Evolutionary conservation across 2,113 vertebrate genomes (phyloP), one percentile per base, ranked within the genome.

Genomic region (Micronycteris hirsuta): DNA sequence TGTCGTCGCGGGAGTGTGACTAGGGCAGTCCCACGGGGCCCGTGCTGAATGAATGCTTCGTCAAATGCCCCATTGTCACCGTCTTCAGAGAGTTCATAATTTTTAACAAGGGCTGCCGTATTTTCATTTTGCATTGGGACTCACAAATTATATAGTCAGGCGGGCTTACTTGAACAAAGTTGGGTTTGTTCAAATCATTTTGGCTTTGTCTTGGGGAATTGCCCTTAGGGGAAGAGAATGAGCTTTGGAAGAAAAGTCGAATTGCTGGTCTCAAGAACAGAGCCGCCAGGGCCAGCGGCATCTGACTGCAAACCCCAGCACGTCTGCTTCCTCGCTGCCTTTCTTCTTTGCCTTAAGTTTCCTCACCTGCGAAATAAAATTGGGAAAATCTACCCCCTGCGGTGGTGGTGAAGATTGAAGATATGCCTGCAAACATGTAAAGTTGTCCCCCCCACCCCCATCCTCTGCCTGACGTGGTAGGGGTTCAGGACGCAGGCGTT

Each of bases 401-500:
- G 16, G 2, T 11, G 54, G n/a, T 38, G 28, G 17, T 10, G 9
- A 74, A 94, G 84, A 49, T 20, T 61, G n/a, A 43, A 94, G 90
- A 28, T 20, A 12, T 16, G 24, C 33, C 31, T 12, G n/a, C 20
- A 45, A 5, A 9, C 3, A 4, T 11, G 4, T 26, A 28, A 71
- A 70, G 28, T 3, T 24, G 20, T 7, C 7, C 6, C 24, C 9
- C 9, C 9, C 26, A 8, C 52, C 26, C 10, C 10, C 5, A 17
- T n/a, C 67, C 15, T 47, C 31, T 36, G 63, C 68, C n/a, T 61
- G n/a, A 49, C 14, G 0, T 0, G 7, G 54, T 4, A 5, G 19
- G 49, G 11, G 2, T 5, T 45, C n/a, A 7, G 4, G 2, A 0
- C 3, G 0, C 2, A 33, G n/a, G 22, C 28, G 0, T 28, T 26